A percentile compares a stretch with the other conserved stretches of the same genome.
Conservation (phyloP, 1,140 invertebrate genomes). For the Caenorhabditis inopinata region DNA sequence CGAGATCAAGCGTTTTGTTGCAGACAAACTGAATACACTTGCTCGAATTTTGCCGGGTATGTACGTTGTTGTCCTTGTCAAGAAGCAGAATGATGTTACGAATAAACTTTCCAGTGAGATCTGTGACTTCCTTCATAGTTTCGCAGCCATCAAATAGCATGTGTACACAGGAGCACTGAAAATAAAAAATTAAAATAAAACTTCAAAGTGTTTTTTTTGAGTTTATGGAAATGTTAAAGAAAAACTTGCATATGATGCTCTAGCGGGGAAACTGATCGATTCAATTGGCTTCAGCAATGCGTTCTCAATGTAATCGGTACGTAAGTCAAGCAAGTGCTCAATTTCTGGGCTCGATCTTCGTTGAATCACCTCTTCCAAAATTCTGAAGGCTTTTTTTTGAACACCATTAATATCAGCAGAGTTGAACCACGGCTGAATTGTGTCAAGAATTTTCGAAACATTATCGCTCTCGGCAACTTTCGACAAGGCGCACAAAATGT, state of each 20-base stretch:
- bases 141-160: conserved; percentile 18
- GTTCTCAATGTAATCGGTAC: conserved; percentile 8
- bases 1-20: conserved; percentile 14
- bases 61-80: conserved; percentile 43
- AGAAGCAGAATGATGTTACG: conserved; percentile 29
- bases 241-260: conserved; percentile 29
- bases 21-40: conserved; percentile 39
- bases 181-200: too few relatives aligned
- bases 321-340: neutral
- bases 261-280: conserved; percentile 36
- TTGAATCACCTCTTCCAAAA: conserved; percentile 48
- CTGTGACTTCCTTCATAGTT: conserved; percentile 15
- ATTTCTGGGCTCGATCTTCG: conserved; percentile 21
- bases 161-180: conserved; percentile 28
- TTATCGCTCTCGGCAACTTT: conserved; percentile 9
- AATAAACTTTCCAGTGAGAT: conserved; percentile 22
- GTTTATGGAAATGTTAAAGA: too few relatives aligned
- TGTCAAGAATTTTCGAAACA: conserved; percentile 36
- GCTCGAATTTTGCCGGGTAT: conserved; percentile 28
- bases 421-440: conserved; percentile 44
- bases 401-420: conserved; percentile 18
- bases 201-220: neutral
- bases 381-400: conserved; percentile 50
- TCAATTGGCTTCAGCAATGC: conserved; percentile 26
- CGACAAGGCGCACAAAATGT: conserved; percentile 46